Base-by-base conservation (phyloP, 2,113 vertebrate species). In the Larimichthys polyactis region DNA sequence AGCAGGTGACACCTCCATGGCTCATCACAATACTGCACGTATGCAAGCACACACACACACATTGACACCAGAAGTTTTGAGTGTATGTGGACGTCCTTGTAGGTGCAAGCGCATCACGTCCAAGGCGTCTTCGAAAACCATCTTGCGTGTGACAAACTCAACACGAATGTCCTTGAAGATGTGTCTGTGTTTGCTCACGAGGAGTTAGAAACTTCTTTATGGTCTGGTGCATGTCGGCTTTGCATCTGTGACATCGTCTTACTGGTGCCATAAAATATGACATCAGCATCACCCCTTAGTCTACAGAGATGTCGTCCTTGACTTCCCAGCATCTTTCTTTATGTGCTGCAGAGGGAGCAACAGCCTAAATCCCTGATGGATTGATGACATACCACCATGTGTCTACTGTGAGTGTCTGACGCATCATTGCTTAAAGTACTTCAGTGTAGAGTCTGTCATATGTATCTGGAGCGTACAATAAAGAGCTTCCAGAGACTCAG, bases 1-100 rank as follows among this genome's bases (percentile, higher is more conserved):
- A 60, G 76, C 87, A 89, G 85, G 87, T 90, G 89, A 84, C 83
- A 64, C 72, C 70, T 82, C 75, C 44, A 66, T 24, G 74, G 68
- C 72, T 76, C 80, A 84, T 87, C 72, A 86, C 60, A 78, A 58
- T 52, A 70, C 62, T 12, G 52, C 77, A 84, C 16, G 5, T 60
- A 78, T 63, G 46, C 67, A 80, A 20, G 73, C 36, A 77, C 59
- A 62, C 48, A 82, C 69, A 66, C 22, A 75, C 60, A 82, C 58
- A 77, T 1, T 20, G 16, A 44, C 51, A 58, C 44, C 12, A n/a
- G 22, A 60, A 49, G 2, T 72, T 71, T 49, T 49, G 49, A 71
- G 48, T 54, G 46, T 49, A 16, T 68, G 54, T 49, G 51, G 36
- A 78, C 48, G 67, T 77, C 48, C 43, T 65, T 88, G 71, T 48